Percentiles rank a stretch among this genome's conserved stretches.
Conservation (phyloP, 2,888 invertebrate genomes). For the Podotricha telesiphe region DNA sequence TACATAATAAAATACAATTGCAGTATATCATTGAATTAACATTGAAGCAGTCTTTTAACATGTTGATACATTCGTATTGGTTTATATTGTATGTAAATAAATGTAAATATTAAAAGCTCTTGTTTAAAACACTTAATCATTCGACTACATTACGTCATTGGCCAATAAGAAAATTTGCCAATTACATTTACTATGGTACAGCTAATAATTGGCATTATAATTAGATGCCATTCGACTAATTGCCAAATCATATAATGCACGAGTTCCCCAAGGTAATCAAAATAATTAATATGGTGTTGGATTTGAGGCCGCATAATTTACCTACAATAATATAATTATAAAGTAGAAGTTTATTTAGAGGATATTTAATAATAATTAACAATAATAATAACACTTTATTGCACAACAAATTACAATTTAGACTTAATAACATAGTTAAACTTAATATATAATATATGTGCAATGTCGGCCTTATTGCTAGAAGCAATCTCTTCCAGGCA, state of each 20-base stretch:
- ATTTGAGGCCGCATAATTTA: background rate
- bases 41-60: too few species aligned
- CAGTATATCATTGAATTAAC: too few species aligned
- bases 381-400: too few species aligned
- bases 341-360: background rate
- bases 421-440: too few species aligned
- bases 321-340: background rate
- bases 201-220: conserved; percentile 16
- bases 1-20: too few species aligned
- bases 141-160: background rate
- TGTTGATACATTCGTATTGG: too few species aligned
- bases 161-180: background rate
- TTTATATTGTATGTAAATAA: too few species aligned
- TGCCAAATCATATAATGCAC: conserved; percentile 9
- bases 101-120: background rate
- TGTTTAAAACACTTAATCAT: background rate
- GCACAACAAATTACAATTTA: too few species aligned
- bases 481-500: too few species aligned
- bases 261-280: conserved; percentile 1
- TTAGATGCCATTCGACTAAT: conserved; percentile 12
- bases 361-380: too few species aligned
- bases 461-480: too few species aligned
- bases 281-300: conserved; percentile 13
- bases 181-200: background rate
- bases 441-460: too few species aligned